Percentiles rank a stretch among this genome's conserved stretches.
phyloP scores from a whole-genome alignment of 1,140 invertebrate genomes.

The Macrocentrus cingulum region DNA sequence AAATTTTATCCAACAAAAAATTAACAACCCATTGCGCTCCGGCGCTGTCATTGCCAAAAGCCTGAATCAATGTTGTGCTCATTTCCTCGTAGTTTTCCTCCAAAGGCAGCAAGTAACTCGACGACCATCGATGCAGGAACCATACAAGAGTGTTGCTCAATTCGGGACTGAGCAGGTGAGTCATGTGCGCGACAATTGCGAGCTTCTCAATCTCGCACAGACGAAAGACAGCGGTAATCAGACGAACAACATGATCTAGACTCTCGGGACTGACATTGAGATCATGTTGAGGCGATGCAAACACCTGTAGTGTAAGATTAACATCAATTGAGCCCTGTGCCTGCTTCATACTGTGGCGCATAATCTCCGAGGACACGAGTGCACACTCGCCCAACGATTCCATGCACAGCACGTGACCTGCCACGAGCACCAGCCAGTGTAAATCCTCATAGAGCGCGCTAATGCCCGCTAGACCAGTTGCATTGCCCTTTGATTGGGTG shows the following conservation, averaged over 20 bases:
- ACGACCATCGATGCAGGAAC: slow-evolving; percentile 77
- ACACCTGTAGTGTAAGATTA: slow-evolving; percentile 57
- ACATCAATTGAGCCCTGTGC: slow-evolving; percentile 46
- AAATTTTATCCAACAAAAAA: slow-evolving; percentile 66
- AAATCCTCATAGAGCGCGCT: slow-evolving; percentile 78
- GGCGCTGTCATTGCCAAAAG: slow-evolving; percentile 66
- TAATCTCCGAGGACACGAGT: slow-evolving; percentile 76
- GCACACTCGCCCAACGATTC: slow-evolving; percentile 75
- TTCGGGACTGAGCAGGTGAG: slow-evolving; percentile 75
- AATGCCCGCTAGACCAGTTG: slow-evolving; percentile 41
- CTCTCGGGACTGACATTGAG: slow-evolving; percentile 57
- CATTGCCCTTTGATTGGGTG: slow-evolving; percentile 61
- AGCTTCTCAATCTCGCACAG: slow-evolving; percentile 71
- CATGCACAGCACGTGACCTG: slow-evolving; percentile 73
- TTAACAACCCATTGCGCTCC: slow-evolving; percentile 64
- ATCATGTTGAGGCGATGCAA: slow-evolving; percentile 56
- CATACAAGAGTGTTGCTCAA: slow-evolving; percentile 77
- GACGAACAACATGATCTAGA: slow-evolving; percentile 66
- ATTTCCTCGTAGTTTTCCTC: slow-evolving; percentile 72
- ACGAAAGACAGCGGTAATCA: slow-evolving; percentile 68
- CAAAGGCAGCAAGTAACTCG: slow-evolving; percentile 72
- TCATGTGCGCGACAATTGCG: slow-evolving; percentile 64
- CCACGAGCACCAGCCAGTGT: slow-evolving; percentile 83
- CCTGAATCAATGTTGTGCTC: slow-evolving; percentile 56
- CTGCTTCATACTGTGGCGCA: slow-evolving; percentile 69